Evolutionary conservation across 2,888 invertebrate genomes (phyloP), one percentile per base, ranked within the genome.

Genomic region (Pristionchus mayeri): DNA sequence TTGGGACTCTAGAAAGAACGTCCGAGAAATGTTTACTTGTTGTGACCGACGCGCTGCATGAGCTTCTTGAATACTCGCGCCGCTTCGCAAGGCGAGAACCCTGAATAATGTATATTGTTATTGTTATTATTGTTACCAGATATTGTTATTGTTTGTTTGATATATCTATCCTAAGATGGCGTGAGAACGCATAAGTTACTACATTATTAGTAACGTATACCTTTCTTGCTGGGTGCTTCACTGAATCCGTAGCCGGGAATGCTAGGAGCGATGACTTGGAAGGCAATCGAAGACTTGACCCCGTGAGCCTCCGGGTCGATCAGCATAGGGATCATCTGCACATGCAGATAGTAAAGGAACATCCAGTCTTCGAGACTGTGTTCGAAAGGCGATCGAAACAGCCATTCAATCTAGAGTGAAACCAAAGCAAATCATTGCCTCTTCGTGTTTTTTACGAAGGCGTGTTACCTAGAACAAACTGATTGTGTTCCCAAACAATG

Each of bases 11-110:
- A 13, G 13, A 44, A 44, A 44, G 6, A 13, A 9, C 6, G 13
- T 44, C 44, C 44, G 13, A 44, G 44, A 76, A n/a, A 71, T 54
- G 0, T n/a, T 37, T 30, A 96, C 91, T 95, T 94, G 79, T 95
- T 93, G 92, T 94, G 94, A 0, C 95, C 95, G 0, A 96, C 93
- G n/a, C 95, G 93, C 54, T 94, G 93, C 96, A 96, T 96, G 79
- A 96, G 93, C 90, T 95, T 95, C 83, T 94, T 94, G 88, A 94
- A 93, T 90, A 96, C 94, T 52, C 93, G 88, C 7, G 93, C 93
- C 9, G 93, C 91, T 30, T 92, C 91, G 30, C 89, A 37, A 27
- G 89, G 89, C 84, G 89, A 88, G 86, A 92, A 89, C 37, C 93
- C 93, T 89, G 80, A n/a, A 86, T 81, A 40, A 21, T n/a, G n/a